Evolutionary conservation across 2,888 invertebrate genomes (phyloP).

Genomic region (Halocaridina rubra): DNA sequence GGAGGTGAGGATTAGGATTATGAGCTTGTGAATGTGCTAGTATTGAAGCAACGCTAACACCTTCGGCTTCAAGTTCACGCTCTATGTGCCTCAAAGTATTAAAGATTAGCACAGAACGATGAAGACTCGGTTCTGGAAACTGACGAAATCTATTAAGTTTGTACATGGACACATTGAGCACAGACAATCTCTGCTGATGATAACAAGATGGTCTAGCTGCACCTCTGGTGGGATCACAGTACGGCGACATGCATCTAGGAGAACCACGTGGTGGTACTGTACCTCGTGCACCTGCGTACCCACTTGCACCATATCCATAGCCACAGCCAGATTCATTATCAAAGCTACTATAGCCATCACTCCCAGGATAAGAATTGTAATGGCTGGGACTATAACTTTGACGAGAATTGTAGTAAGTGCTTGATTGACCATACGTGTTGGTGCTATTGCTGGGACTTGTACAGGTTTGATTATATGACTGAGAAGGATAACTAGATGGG

Average conservation of each 20-base stretch:
- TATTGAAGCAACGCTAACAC: slow-evolving; percentile 65
- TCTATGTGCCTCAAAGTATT: slow-evolving; percentile 90
- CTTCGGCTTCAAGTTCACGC: slow-evolving; percentile 82
- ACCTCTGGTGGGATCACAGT: slow-evolving; percentile 78
- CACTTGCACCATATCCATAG: slow-evolving; percentile 48
- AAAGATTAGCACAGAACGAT: slow-evolving; percentile 91
- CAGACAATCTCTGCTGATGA: slow-evolving; percentile 85
- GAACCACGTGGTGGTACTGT: slow-evolving; percentile 44
- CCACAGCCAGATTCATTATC: slow-evolving; percentile 47
- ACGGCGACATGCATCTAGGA: slow-evolving; percentile 54
- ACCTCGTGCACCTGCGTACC: slow-evolving; percentile 11
- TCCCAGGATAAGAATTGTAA: slow-evolving; percentile 31
- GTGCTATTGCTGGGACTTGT: slow-evolving; percentile 52
- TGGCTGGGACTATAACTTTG: slow-evolving; percentile 59
- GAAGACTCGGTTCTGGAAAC: slow-evolving; percentile 88
- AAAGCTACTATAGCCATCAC: slow-evolving; percentile 33
- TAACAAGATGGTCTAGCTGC: slow-evolving; percentile 85
- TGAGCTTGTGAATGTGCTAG: slow-evolving; percentile 53
- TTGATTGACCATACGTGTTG: slow-evolving; percentile 36
- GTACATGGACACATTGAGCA: slow-evolving; percentile 91
- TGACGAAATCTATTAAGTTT: slow-evolving; percentile 89
- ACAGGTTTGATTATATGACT: slow-evolving; percentile 58
- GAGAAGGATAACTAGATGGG: slow-evolving; percentile 52
- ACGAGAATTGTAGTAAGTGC: slow-evolving; percentile 50
- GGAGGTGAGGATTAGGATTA: slow-evolving; percentile 48